phyloP scores from a whole-genome alignment of 2,113 vertebrate species.

The Carettochelys insculpta region DNA sequence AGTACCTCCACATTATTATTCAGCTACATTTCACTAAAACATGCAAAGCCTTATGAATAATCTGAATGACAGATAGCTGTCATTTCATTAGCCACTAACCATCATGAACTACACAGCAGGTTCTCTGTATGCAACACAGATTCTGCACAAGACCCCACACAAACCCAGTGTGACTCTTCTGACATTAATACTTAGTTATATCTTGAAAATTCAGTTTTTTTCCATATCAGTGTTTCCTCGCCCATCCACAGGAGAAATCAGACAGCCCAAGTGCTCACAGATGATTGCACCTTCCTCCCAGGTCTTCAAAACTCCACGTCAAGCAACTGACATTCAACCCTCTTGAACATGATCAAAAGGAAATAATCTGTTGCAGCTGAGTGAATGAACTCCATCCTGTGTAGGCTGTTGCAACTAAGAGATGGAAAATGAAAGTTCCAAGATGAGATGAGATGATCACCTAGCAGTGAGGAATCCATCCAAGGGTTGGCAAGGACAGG shows the following conservation, averaged over 20 bases:
- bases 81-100: neutral
- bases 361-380: neutral
- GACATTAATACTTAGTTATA: neutral
- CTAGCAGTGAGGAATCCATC: neutral
- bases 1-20: neutral
- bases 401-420: neutral
- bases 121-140: neutral
- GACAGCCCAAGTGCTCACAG: neutral
- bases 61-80: neutral
- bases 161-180: neutral
- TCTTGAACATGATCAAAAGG: neutral
- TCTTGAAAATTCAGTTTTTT: neutral
- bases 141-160: neutral
- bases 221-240: neutral
- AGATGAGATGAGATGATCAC: neutral
- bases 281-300: neutral
- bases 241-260: neutral
- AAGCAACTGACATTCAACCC: neutral
- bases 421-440: neutral
- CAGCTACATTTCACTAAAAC: neutral
- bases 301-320: neutral
- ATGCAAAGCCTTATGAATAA: neutral
- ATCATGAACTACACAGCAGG: neutral
- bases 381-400: neutral
- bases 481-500: no score